These are phyloP conservation scores for Microtus oregoni DNA, from an alignment of 2,113 vertebrate species.

Conservation along the genomic window DNA sequence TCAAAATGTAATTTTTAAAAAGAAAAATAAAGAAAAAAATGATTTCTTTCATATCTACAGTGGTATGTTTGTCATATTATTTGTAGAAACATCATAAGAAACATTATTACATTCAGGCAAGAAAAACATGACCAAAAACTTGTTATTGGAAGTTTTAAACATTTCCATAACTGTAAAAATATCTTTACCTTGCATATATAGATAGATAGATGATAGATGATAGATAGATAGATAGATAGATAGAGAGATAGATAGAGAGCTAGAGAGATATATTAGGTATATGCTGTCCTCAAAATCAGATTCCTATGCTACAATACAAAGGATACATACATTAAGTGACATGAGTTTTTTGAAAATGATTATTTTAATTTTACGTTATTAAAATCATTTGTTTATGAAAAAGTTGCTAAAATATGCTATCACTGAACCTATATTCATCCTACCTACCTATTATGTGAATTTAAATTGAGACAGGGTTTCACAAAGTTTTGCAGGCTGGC, in stretches of 20 bases:
- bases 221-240: neutral
- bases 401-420: neutral
- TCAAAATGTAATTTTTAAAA: neutral
- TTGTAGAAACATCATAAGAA: neutral
- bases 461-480: neutral
- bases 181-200: neutral
- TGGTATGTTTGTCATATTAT: neutral
- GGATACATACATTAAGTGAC: neutral
- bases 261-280: neutral
- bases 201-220: neutral
- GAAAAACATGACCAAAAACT: neutral
- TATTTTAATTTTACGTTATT: neutral
- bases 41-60: neutral
- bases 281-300: neutral
- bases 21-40: neutral
- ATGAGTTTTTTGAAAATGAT: neutral
- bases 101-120: neutral
- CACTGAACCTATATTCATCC: neutral
- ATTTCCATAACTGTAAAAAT: neutral
- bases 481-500: neutral
- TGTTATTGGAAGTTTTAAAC: neutral
- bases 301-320: neutral
- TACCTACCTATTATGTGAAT: no score
- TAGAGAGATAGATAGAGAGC: neutral
- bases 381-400: neutral